These are phyloP conservation scores for Pachyuromys duprasi DNA, from an alignment of 2,797 vertebrate genomes.

Conservation along the genomic window DNA sequence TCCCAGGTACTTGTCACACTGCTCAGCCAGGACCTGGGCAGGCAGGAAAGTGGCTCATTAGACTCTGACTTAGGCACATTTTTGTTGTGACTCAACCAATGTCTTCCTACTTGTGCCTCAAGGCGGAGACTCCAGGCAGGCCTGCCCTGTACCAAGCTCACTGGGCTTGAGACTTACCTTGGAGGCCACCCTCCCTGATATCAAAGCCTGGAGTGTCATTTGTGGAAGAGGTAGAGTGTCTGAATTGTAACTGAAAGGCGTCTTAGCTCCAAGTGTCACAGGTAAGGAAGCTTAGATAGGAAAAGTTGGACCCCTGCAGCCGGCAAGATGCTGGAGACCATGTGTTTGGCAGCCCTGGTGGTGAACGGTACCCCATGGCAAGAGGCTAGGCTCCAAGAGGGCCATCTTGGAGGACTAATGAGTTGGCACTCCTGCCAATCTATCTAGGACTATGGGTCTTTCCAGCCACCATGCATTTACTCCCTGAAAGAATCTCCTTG, in stretches of 20 bases:
- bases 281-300: background rate
- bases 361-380: background rate
- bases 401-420: background rate
- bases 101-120: no score
- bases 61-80: background rate
- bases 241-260: background rate
- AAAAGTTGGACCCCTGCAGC: no score
- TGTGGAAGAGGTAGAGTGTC: background rate
- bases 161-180: background rate
- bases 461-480: background rate
- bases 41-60: no score
- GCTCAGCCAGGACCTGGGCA: background rate
- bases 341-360: background rate
- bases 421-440: background rate
- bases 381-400: no score
- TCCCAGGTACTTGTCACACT: no score
- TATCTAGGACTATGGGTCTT: background rate
- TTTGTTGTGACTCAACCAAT: background rate
- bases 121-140: background rate
- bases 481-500: background rate
- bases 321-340: background rate
- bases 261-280: background rate
- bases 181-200: background rate
- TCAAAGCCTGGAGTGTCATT: background rate
- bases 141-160: background rate